phyloP scores from a whole-genome alignment of 1,140 invertebrate genomes.

The Penaeus indicus region DNA sequence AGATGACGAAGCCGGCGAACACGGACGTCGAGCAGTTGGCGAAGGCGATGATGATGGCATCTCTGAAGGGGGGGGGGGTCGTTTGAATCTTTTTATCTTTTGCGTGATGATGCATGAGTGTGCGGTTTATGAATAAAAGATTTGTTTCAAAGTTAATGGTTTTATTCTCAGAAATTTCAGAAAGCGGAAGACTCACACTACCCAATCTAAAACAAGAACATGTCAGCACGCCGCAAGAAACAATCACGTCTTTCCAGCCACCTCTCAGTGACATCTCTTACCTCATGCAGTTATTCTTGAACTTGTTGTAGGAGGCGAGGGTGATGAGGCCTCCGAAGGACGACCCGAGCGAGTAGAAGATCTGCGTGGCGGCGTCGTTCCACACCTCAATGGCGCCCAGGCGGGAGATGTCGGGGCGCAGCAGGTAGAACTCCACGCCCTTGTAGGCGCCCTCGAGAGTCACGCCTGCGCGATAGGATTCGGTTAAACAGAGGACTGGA shows the following conservation, averaged over 20 bases:
- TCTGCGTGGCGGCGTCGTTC: constrained; percentile 72
- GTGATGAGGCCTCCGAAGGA: constrained; percentile 76
- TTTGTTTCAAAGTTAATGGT: too few relatives aligned
- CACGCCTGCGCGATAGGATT: constrained; percentile 29
- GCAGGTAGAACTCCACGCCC: constrained; percentile 64
- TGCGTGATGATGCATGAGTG: too few relatives aligned
- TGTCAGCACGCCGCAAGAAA: too few relatives aligned
- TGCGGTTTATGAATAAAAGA: too few relatives aligned
- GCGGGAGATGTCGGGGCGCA: constrained; percentile 64
- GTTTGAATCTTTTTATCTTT: too few relatives aligned
- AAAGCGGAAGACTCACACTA: too few relatives aligned
- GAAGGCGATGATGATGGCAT: constrained; percentile 69
- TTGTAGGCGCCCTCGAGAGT: constrained; percentile 61
- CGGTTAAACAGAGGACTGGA: too few relatives aligned
- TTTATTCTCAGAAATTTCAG: too few relatives aligned
- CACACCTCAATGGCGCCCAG: constrained; percentile 67
- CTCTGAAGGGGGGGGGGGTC: constrained; percentile 62
- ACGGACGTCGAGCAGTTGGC: constrained; percentile 70
- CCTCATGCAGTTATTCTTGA: constrained; percentile 76
- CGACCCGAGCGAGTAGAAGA: constrained; percentile 74
- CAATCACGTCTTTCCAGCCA: too few relatives aligned
- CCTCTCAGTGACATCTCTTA: constrained; percentile 65
- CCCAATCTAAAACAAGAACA: too few relatives aligned
- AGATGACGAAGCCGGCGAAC: constrained; percentile 71
- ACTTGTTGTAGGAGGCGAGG: constrained; percentile 75